phyloP scores from a whole-genome alignment of 2,113 vertebrate genomes.

The Oncorhynchus mykiss region DNA sequence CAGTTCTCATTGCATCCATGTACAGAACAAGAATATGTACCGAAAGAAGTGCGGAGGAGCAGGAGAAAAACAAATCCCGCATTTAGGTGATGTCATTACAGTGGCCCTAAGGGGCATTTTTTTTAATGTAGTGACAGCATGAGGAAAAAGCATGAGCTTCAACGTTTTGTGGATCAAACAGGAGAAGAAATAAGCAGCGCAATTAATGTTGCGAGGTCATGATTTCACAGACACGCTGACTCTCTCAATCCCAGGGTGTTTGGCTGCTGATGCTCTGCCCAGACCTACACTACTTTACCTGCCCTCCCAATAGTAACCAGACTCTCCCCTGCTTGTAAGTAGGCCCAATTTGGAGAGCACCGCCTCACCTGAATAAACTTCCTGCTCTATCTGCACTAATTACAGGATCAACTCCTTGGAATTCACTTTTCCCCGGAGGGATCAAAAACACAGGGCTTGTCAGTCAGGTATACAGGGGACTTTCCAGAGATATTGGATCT shows the following conservation, averaged over 20 bases:
- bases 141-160: neutral
- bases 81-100: too few species aligned
- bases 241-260: slow-evolving; percentile 5
- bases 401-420: slow-evolving; percentile 17
- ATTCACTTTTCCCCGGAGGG: neutral
- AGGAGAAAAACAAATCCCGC: neutral
- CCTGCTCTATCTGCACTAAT: slow-evolving; percentile 13
- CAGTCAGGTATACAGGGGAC: neutral
- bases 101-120: neutral
- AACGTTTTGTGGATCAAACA: neutral
- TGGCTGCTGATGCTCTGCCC: neutral
- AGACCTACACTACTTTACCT: neutral
- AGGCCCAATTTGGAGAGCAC: neutral
- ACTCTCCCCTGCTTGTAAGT: slow-evolving; percentile 4
- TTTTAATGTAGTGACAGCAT: neutral
- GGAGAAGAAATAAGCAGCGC: neutral
- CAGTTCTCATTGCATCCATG: slow-evolving; percentile 26
- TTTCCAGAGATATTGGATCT: neutral
- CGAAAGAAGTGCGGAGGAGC: neutral
- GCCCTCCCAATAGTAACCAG: neutral
- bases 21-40: slow-evolving; percentile 11
- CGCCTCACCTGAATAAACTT: slow-evolving; percentile 19
- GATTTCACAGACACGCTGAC: neutral
- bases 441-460: neutral
- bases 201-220: neutral